Evolutionary conservation across 2,888 invertebrate genomes (phyloP).

Genomic region (Lycia hirtaria): DNA sequence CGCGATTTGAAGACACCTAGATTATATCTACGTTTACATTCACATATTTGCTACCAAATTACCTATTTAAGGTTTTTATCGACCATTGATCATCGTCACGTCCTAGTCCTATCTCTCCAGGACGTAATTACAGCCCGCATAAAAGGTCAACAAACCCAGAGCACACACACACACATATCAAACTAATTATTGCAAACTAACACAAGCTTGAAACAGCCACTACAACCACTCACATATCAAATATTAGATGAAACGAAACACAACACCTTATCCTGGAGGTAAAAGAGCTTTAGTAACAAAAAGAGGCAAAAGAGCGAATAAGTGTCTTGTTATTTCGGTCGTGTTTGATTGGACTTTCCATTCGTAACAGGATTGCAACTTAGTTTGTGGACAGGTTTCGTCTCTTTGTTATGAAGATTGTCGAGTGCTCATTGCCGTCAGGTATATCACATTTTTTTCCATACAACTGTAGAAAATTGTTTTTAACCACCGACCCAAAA

Average conservation of each 20-base stretch:
- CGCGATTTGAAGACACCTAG: too few relatives aligned
- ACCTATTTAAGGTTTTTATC: slow-evolving; percentile 11
- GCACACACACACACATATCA: background rate
- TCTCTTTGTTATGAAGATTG: slow-evolving; percentile 2
- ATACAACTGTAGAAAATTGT: too few relatives aligned
- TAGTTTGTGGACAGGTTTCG: slow-evolving; percentile 24
- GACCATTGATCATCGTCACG: slow-evolving; percentile 38
- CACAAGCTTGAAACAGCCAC: slow-evolving; percentile 1
- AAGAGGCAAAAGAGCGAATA: background rate
- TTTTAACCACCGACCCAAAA: too few relatives aligned
- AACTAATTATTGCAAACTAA: slow-evolving; percentile 1
- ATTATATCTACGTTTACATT: too few relatives aligned
- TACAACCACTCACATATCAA: background rate
- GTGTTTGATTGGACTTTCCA: slow-evolving; percentile 6
- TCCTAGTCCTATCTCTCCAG: slow-evolving; percentile 50
- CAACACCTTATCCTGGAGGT: background rate
- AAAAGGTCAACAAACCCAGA: slow-evolving; percentile 44
- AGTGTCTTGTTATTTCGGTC: slow-evolving; percentile 1
- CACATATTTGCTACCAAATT: background rate
- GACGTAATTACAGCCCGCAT: slow-evolving; percentile 56
- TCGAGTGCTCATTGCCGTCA: too few relatives aligned
- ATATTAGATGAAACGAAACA: slow-evolving; percentile 4
- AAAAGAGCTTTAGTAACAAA: too few relatives aligned
- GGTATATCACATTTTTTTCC: too few relatives aligned
- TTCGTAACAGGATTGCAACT: slow-evolving; percentile 24